Evolutionary conservation across 2,888 invertebrate species (phyloP), one percentile per base, ranked within the genome.

Genomic region (Cephus runcator): DNA sequence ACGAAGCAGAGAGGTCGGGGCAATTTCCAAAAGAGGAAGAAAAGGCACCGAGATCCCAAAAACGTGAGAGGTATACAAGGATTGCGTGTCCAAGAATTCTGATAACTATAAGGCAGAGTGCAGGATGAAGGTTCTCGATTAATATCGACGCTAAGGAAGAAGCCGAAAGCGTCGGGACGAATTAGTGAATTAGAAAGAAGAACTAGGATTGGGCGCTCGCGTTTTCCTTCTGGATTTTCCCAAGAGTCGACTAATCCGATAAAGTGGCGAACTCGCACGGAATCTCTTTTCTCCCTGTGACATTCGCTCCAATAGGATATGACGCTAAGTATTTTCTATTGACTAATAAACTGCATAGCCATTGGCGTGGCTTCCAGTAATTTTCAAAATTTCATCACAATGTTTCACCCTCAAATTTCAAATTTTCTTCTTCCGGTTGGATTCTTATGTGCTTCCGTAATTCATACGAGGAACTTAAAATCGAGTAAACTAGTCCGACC

Each of bases 181-280:
- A 88, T 89, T 86, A 88, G 84, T 84, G 85, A 87, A 88, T 86
- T 86, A 85, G 83, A 81, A 81, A 82, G 83, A 80, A 82, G 83
- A 80, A 82, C 79, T 79, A 77, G 82, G 84, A 83, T 83, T 82
- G 82, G 78, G 84, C 81, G 84, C 6, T 40, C 40, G 40, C 40
- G 40, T 40, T 40, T 40, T 40, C 40, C 40, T 40, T 40, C 40
- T 15, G 40, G 40, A 83, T 85, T 86, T 86, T 85, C 83, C 83
- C 84, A 79, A 82, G 84, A 82, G 74, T 69, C 76, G 79, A 81
- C 85, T 90, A 91, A 91, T 91, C 89, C 86, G 85, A 87, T 86
- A 87, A 87, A 88, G 88, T 89, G 87, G 85, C 82, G 80, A 84
- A 81, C 84, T 81, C 81, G 87, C 88, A 89, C 89, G 89, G 87